phyloP scores from a whole-genome alignment of 23 tunicate genomes.

The Trididemnum nubilum region DNA sequence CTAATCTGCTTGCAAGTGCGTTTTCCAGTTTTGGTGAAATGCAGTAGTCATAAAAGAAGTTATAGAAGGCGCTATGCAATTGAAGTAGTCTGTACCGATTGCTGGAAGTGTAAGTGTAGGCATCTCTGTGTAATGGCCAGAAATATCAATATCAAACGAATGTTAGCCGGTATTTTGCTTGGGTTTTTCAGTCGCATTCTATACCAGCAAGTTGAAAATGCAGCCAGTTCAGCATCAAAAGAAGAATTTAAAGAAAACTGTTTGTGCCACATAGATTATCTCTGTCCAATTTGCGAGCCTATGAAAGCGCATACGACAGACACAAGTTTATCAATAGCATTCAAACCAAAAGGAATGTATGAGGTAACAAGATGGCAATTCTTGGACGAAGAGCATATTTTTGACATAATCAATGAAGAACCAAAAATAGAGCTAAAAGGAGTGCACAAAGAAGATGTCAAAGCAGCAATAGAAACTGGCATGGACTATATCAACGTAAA shows the following conservation, averaged over 20 bases:
- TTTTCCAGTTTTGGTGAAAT: too few relatives aligned
- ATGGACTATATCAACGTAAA: slow-evolving; percentile 79
- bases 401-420: slow-evolving; percentile 89
- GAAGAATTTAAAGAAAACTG: background rate
- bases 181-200: slow-evolving; percentile 2
- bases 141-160: background rate
- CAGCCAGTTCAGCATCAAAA: too few relatives aligned
- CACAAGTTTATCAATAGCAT: slow-evolving; percentile 1
- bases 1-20: too few relatives aligned
- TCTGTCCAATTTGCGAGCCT: slow-evolving; percentile 21
- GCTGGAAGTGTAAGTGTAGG: too few relatives aligned
- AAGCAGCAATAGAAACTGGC: slow-evolving; percentile 63
- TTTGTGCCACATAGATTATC: background rate
- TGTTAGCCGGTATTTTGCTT: slow-evolving; percentile 6
- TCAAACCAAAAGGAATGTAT: slow-evolving; percentile 95
- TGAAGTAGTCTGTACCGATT: too few relatives aligned
- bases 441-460: slow-evolving; percentile 52
- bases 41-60: too few relatives aligned
- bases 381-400: slow-evolving; percentile 63
- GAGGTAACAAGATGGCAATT: slow-evolving; percentile 84
- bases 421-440: slow-evolving; percentile 60
- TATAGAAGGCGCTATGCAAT: too few relatives aligned
- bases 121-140: too few relatives aligned
- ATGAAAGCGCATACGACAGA: background rate
- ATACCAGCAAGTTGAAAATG: background rate